Evolutionary conservation across 1,140 invertebrate species (phyloP), one percentile per base, ranked within the genome.

Genomic region (Aphaenogaster floridana): DNA sequence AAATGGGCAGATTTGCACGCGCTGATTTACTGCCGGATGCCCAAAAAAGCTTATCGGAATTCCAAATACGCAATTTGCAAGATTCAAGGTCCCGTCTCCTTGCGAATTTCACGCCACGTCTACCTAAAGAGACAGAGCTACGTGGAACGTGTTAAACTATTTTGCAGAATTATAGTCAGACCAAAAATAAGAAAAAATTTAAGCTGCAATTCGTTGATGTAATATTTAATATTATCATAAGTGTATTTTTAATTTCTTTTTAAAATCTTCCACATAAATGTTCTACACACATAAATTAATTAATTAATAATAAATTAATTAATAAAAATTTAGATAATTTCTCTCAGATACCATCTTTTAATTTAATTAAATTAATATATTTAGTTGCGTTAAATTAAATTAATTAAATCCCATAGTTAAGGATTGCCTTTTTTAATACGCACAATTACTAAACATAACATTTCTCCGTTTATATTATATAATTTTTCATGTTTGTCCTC

Each of bases 21-120:
- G 45, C 5, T 74, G 89, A 90, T 90, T 90, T 90, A 90, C 52
- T 76, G 36, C 52, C 17, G 77, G 7, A n/a, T 42, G 17, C 17
- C 15, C n/a, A n/a, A 34, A 90, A 90, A 90, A 84, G 64, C 86
- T 89, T 84, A 59, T 57, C 71, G 8, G 7, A 48, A 34, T 61
- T 78, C 7, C 17, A 48, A 50, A 61, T 42, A 72, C 15, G 72
- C 72, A 79, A 34, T 45, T 48, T n/a, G 74, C 3, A 39, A 71
- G 69, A 71, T 8, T 42, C 88, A 83, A 90, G 86, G 79, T 52
- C 64, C 8, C 48, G 0, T 52, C 42, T 64, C 13, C 9, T 17
- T 39, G 13, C 21, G 28, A 74, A 3, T 74, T 61, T 42, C 54
- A 48, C 52, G 39, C 36, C 7, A 17, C 54, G 6, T 34, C 42